Evolutionary conservation across 2,797 vertebrate genomes (phyloP), one percentile per base, ranked within the genome.

Genomic region (Acanthurus tractus): DNA sequence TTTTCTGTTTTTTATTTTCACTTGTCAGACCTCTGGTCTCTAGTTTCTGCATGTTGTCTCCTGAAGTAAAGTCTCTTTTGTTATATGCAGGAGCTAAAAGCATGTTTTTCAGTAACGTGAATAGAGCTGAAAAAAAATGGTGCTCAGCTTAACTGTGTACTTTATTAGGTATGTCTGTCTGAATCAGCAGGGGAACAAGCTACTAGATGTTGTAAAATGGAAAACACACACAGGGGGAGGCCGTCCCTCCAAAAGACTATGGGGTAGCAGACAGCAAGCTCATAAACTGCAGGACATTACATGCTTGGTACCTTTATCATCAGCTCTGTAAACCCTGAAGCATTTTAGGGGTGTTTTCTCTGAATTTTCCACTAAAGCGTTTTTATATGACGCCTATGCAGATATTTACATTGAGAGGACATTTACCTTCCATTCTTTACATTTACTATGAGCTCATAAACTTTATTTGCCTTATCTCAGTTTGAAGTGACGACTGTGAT

Each of bases 191-290:
- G 93, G 86, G 64, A 89, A 87, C 80, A 23, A 87, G 92, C 93
- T 95, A 93, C 94, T 91, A 90, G 90, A 93, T 93, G 84, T 85
- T 59, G 23, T 89, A 89, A 94, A 93, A 86, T 76, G 54, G 38
- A 86, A 79, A 85, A 81, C 79, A 86, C 64, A 82, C 68, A 88
- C 54, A 34, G 2, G 14, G 64, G 81, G 78, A 89, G 85, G 79
- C 74, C 74, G 89, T 82, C 85, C 79, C 86, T 88, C 74, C 84
- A 83, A 83, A 74, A 79, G 76, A 75, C 79, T 13, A 40, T 36
- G 75, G 88, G 78, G 76, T 63, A 75, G 79, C 83, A 83, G 81
- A 87, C 82, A 78, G 68, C 72, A 29, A 36, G 76, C 84, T 86
- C 61, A 85, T 93, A 93, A 93, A 93, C 89, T 76, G 55, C 86